These are phyloP conservation scores for Brachymystax lenok DNA, from an alignment of 2,797 vertebrate genomes.

Conservation along the genomic window DNA sequence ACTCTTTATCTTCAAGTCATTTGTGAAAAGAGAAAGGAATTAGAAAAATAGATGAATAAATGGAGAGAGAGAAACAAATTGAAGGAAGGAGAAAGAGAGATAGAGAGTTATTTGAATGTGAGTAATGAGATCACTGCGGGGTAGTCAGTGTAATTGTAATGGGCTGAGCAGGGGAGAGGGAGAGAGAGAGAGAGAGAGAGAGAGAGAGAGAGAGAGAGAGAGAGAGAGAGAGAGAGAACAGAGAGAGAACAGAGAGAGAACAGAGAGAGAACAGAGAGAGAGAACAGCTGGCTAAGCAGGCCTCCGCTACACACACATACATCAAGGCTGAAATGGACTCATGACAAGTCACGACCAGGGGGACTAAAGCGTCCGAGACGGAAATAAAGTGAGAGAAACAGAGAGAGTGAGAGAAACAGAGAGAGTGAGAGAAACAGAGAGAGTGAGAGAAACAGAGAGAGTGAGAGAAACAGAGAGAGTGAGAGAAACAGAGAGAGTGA, in stretches of 20 bases:
- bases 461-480: neutral
- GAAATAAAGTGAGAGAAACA: neutral
- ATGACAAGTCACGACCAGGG: neutral
- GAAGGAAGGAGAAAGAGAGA: slow-evolving; percentile 35
- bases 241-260: neutral
- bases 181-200: neutral
- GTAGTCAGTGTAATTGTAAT: neutral
- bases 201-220: neutral
- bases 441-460: neutral
- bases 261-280: neutral
- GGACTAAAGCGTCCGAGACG: neutral
- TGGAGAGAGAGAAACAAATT: slow-evolving; percentile 40
- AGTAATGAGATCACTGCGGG: slow-evolving; percentile 72
- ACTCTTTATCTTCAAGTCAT: slow-evolving; percentile 61
- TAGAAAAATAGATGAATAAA: slow-evolving; percentile 60
- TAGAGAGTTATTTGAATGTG: slow-evolving; percentile 69
- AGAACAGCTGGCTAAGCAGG: slow-evolving; percentile 7
- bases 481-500: neutral
- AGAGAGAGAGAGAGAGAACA: neutral
- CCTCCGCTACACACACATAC: slow-evolving; percentile 3
- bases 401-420: too few relatives aligned
- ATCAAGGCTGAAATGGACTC: neutral
- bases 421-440: too few relatives aligned
- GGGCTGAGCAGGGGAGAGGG: neutral
- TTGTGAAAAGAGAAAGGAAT: slow-evolving; percentile 65